Evolutionary conservation across 2,113 vertebrate genomes (phyloP).

Genomic region (Microcebus griseorufus): DNA sequence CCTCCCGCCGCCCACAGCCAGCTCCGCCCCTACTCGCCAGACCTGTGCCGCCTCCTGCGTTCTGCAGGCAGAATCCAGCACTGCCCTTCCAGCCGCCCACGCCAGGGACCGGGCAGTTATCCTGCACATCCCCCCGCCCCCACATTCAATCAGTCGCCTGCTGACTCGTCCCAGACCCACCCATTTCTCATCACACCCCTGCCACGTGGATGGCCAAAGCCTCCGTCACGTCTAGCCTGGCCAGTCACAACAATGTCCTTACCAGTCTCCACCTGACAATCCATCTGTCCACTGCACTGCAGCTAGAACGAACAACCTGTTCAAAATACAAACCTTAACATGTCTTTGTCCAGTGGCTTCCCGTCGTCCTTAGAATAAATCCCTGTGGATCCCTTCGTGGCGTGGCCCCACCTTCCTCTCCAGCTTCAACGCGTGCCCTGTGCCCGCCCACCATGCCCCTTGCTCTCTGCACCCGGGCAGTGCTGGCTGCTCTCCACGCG

Average conservation of each 20-base stretch:
- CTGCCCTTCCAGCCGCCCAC: neutral
- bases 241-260: neutral
- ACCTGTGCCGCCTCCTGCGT: no score
- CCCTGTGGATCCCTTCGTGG: neutral
- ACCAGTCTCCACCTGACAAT: neutral
- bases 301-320: neutral
- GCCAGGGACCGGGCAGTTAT: neutral
- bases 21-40: neutral
- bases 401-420: neutral
- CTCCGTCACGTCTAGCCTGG: neutral
- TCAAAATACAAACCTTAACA: neutral
- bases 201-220: neutral
- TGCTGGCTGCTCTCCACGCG: no score
- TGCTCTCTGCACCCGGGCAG: neutral
- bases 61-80: neutral
- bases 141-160: neutral
- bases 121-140: no score
- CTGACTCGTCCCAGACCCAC: neutral
- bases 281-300: neutral
- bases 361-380: neutral
- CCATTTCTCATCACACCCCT: neutral
- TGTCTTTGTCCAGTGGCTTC: neutral
- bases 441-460: fast-evolving
- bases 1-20: neutral
- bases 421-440: neutral